These are phyloP conservation scores for Antheraea pernyi DNA, from an alignment of 1,140 invertebrate species.

Conservation along the genomic window DNA sequence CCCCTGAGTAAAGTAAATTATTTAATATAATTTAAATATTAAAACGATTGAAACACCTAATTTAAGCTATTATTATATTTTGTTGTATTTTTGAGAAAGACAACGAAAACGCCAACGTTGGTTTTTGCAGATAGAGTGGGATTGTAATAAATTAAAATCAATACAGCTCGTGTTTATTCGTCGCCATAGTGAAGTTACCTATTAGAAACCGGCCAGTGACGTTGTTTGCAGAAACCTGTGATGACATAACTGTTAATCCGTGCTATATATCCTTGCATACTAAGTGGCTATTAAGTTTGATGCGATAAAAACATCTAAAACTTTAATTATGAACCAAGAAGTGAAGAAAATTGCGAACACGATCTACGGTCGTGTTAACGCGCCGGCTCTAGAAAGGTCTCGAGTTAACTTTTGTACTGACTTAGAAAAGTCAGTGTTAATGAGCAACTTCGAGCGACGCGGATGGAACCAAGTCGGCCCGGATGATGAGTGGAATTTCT, in stretches of 20 bases:
- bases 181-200: constrained; percentile 1
- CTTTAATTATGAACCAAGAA: constrained; percentile 10
- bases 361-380: not conserved
- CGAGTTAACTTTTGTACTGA: constrained; percentile 11
- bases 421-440: constrained; percentile 12
- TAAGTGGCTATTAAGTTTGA: no score
- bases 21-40: no score
- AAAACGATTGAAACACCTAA: no score
- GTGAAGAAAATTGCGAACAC: constrained; percentile 9
- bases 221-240: not conserved
- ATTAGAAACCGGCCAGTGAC: not conserved
- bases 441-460: constrained; percentile 90
- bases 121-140: no score
- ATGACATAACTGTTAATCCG: not conserved
- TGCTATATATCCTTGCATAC: not conserved
- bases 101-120: no score
- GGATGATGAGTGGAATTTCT: constrained; percentile 98
- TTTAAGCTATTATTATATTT: no score
- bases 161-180: constrained; percentile 6
- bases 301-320: not conserved
- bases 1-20: no score
- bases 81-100: no score
- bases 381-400: not conserved
- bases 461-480: constrained; percentile 95
- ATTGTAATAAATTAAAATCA: constrained; percentile 2